Percentiles rank a stretch among this genome's conserved stretches.
phyloP scores from a whole-genome alignment of 2,888 invertebrate species.

The Priocnemis perturbator region DNA sequence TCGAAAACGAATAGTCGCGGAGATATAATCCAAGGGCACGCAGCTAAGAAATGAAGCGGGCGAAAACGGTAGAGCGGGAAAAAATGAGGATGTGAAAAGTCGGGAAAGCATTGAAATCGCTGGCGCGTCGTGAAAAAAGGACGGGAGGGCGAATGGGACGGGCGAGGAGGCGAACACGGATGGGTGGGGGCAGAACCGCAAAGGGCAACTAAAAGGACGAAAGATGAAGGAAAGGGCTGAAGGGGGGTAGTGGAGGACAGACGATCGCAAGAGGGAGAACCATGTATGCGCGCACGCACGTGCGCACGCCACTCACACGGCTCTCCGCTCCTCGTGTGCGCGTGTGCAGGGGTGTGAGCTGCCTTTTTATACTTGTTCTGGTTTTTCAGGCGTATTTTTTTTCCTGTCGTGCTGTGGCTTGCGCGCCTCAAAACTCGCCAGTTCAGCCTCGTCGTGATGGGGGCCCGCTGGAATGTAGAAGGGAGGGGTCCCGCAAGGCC shows the following conservation, averaged over 20 bases:
- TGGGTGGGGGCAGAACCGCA: not conserved
- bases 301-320: conserved; percentile 3
- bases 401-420: conserved; percentile 62
- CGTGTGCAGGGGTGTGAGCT: conserved; percentile 57
- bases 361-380: conserved; percentile 66
- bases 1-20: too few species aligned
- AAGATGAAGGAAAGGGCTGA: not conserved
- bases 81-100: too few species aligned
- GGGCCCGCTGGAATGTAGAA: conserved; percentile 76
- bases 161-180: not conserved
- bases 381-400: conserved; percentile 68
- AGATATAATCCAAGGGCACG: too few species aligned
- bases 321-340: conserved; percentile 7
- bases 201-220: not conserved
- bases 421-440: conserved; percentile 69
- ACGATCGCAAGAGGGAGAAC: not conserved
- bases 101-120: too few species aligned
- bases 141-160: not conserved
- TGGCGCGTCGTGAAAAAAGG: too few species aligned
- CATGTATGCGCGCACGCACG: conserved; percentile 59
- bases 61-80: too few species aligned
- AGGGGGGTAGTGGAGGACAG: conserved; percentile 16
- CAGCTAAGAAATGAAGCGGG: too few species aligned
- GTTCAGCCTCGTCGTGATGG: conserved; percentile 63
- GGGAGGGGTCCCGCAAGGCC: conserved; percentile 65